Percentiles rank a stretch among this genome's conserved stretches.
phyloP scores from a whole-genome alignment of 1,140 invertebrate genomes.

The Anthonomus grandis region DNA sequence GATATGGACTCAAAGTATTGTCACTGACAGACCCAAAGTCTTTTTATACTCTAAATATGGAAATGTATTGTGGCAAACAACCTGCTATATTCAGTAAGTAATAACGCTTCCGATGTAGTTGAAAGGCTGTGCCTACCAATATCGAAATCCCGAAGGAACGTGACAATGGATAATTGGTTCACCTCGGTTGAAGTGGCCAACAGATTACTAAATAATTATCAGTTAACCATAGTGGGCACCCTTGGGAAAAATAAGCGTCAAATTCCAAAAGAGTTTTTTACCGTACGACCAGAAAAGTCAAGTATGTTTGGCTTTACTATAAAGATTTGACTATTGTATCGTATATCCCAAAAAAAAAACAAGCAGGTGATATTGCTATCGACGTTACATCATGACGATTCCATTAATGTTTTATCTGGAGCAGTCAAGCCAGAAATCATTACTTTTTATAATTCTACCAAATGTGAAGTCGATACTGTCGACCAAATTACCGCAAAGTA shows the following conservation, averaged over 20 bases:
- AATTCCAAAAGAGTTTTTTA: slow-evolving; percentile 14
- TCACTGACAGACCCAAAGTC: neutral
- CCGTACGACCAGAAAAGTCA: slow-evolving; percentile 5
- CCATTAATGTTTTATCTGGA: slow-evolving; percentile 26
- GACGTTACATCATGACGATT: slow-evolving; percentile 35
- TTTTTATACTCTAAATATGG: too few species aligned
- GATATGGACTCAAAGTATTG: slow-evolving; percentile 10
- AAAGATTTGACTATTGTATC: slow-evolving; percentile 28
- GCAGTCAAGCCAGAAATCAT: too few species aligned
- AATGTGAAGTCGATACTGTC: too few species aligned
- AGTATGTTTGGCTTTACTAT: slow-evolving; percentile 29
- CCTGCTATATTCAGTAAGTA: too few species aligned
- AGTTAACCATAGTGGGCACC: slow-evolving; percentile 17
- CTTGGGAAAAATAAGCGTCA: slow-evolving; percentile 23
- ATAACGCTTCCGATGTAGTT: too few species aligned
- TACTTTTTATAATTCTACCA: too few species aligned
- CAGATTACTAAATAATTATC: slow-evolving; percentile 14
- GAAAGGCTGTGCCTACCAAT: too few species aligned
- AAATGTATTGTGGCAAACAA: too few species aligned
- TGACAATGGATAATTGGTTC: too few species aligned
- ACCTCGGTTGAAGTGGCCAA: too few species aligned
- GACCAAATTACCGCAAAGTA: too few species aligned
- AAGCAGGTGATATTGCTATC: slow-evolving; percentile 40
- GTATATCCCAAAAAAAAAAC: slow-evolving; percentile 38
- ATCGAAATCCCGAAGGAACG: too few species aligned